Conservation (phyloP, 2,797 vertebrate species). For the Thalassophryne amazonica region DNA sequence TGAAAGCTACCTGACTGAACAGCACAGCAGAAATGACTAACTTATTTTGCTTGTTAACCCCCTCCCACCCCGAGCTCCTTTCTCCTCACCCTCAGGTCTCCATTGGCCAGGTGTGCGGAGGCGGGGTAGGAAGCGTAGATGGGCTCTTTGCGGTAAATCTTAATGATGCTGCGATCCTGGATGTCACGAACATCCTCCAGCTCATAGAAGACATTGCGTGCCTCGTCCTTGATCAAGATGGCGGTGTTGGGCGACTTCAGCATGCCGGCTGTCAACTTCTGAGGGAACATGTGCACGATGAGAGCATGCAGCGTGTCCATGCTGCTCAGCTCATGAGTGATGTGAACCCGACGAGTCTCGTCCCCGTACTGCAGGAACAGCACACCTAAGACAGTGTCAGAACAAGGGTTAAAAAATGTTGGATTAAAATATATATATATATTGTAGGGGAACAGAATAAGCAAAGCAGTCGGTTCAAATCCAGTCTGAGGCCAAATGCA, state of each 20-base stretch:
- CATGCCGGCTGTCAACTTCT: conserved; percentile 98
- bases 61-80: not conserved
- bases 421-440: not conserved
- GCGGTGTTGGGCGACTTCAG: conserved; percentile 97
- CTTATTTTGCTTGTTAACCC: not conserved
- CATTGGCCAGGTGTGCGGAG: conserved; percentile 91
- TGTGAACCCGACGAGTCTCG: conserved; percentile 95
- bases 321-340: conserved; percentile 97
- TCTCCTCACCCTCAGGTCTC: conserved; percentile 92
- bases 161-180: conserved; percentile 98
- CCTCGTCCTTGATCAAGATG: conserved; percentile 98
- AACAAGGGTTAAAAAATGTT: not conserved
- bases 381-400: conserved; percentile 77
- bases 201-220: conserved; percentile 97
- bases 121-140: conserved; percentile 94
- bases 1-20: conserved; percentile 14
- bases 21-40: conserved; percentile 16
- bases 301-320: conserved; percentile 97
- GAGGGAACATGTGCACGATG: conserved; percentile 99
- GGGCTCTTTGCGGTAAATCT: conserved; percentile 97
- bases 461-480: conserved; percentile 4
- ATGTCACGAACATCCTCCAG: conserved; percentile 96
- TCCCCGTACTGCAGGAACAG: conserved; percentile 98
- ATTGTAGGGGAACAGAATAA: conserved; percentile 3
- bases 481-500: too few relatives aligned